Evolutionary conservation across 2,797 vertebrate genomes (phyloP), one percentile per base, ranked within the genome.

Genomic region (Chaunax sp.): DNA sequence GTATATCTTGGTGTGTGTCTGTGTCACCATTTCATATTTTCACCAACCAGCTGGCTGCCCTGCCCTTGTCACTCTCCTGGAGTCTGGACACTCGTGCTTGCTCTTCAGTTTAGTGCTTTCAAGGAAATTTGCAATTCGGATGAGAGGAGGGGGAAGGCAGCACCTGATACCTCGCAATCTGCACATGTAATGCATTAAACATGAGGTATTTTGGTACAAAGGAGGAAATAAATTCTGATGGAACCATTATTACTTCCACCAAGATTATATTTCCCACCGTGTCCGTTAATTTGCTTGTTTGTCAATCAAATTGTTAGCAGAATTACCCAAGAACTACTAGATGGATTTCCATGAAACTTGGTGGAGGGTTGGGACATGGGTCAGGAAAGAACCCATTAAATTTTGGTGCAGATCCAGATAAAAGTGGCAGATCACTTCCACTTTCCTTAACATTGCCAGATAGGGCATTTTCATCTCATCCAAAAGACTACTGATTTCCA

Each of bases 111-210:
- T 49, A 53, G 54, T 45, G 35, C 47, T 70, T 45, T 50, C 30
- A 16, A 19, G 43, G 5, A 43, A 26, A 81, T 82, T 68, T 77
- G 65, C 58, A 82, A 82, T 77, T 77, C 63, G 80, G 41, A 83
- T 78, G 76, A 60, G 28, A 26, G 26, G 45, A 53, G 55, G 62
- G 18, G 19, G 46, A 47, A 59, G 69, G 49, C 1, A 41, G 52
- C 69, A 77, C 74, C 71, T 72, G 73, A 56, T 55, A 30, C 46
- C 19, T 50, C 2, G 1, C 19, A 52, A 47, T 57, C 54, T 28
- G 51, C 59, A 74, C 60, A 59, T 61, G 50, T 59, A 3, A 14
- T 49, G 37, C 61, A 50, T 72, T 35, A 52, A 54, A 11, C 43
- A 37, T 38, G 1, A 43, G n/a, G 1, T 0, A 2, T 22, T 45